These are phyloP conservation scores for Porites lutea DNA, from an alignment of 64 coral and sea anemone genomes.

Conservation along the genomic window DNA sequence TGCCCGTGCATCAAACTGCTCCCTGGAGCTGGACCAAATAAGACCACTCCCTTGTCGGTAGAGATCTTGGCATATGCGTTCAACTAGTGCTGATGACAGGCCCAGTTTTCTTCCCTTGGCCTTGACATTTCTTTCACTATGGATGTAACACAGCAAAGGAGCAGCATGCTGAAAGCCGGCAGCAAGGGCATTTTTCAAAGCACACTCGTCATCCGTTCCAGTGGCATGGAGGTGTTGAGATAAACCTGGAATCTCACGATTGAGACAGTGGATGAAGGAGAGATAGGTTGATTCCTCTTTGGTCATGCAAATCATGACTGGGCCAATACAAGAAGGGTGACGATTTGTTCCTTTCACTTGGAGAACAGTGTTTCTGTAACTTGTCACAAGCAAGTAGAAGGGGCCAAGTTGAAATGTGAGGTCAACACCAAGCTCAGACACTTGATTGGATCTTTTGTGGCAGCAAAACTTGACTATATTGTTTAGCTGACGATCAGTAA, in stretches of 20 bases:
- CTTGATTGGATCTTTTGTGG: neutral
- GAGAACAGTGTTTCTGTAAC: neutral
- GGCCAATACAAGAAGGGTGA: neutral
- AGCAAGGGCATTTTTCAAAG: conserved; percentile 19
- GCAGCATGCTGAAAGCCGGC: conserved; percentile 19
- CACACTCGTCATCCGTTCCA: conserved; percentile 50
- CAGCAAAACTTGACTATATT: conserved; percentile 42
- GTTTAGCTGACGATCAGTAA: conserved; percentile 39
- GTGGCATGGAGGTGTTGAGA: conserved; percentile 21
- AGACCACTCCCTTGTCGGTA: conserved; percentile 23
- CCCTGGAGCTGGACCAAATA: conserved; percentile 60
- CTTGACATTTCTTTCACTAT: conserved; percentile 62
- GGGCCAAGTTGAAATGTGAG: conserved; percentile 66
- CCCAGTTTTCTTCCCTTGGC: conserved; percentile 51
- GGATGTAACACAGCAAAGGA: conserved; percentile 49
- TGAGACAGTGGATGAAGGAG: conserved; percentile 33
- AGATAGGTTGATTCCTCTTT: conserved; percentile 50
- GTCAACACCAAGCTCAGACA: conserved; percentile 7
- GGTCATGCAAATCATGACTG: conserved; percentile 18
- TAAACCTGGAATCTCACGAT: conserved; percentile 22
- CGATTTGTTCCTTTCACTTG: conserved; percentile 10
- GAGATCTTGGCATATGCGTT: conserved; percentile 32
- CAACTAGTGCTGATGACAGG: conserved; percentile 1
- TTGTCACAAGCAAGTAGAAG: conserved; percentile 67
- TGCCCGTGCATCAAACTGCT: conserved; percentile 24